Evolutionary conservation across 2,888 invertebrate species (phyloP).

Genomic region (Drosophila falleni): DNA sequence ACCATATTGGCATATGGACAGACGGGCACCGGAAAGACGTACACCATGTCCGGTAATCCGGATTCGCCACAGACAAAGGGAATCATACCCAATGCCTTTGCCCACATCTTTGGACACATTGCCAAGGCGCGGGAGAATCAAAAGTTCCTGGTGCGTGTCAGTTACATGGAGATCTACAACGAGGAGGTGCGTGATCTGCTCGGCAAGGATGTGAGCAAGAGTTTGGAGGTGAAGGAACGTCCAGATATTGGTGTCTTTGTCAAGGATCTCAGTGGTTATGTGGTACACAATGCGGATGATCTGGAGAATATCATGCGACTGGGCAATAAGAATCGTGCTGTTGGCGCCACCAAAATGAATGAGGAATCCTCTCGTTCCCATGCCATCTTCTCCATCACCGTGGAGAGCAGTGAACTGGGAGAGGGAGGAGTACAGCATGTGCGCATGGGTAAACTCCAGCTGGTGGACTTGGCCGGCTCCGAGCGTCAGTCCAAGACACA

Average conservation of each 20-base stretch:
- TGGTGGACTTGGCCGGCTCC: slow-evolving; percentile 99
- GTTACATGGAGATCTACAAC: slow-evolving; percentile 99
- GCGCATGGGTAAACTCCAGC: slow-evolving; percentile 97
- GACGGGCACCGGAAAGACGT: slow-evolving; percentile 99
- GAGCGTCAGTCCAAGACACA: slow-evolving; percentile 99
- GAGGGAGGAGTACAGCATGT: slow-evolving; percentile 94
- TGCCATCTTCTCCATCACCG: slow-evolving; percentile 98
- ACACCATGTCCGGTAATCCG: slow-evolving; percentile 98
- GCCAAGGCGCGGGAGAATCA: slow-evolving; percentile 96
- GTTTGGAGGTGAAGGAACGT: slow-evolving; percentile 96
- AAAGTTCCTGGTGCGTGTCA: slow-evolving; percentile 98
- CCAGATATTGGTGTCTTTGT: slow-evolving; percentile 98
- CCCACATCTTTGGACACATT: slow-evolving; percentile 99
- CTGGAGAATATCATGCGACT: slow-evolving; percentile 97
- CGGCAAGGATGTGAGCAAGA: slow-evolving; percentile 93
- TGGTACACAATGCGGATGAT: slow-evolving; percentile 98
- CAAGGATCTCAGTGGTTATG: slow-evolving; percentile 97
- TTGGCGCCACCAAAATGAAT: slow-evolving; percentile 98
- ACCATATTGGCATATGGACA: slow-evolving; percentile 96
- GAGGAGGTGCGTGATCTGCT: slow-evolving; percentile 98
- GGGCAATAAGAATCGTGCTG: slow-evolving; percentile 97
- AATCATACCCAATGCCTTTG: slow-evolving; percentile 99
- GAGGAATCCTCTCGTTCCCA: slow-evolving; percentile 98
- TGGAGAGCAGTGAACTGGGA: slow-evolving; percentile 96
- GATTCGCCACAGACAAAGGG: slow-evolving; percentile 95